Evolutionary conservation across 2,113 vertebrate species (phyloP).

Genomic region (Dipodomys merriami): DNA sequence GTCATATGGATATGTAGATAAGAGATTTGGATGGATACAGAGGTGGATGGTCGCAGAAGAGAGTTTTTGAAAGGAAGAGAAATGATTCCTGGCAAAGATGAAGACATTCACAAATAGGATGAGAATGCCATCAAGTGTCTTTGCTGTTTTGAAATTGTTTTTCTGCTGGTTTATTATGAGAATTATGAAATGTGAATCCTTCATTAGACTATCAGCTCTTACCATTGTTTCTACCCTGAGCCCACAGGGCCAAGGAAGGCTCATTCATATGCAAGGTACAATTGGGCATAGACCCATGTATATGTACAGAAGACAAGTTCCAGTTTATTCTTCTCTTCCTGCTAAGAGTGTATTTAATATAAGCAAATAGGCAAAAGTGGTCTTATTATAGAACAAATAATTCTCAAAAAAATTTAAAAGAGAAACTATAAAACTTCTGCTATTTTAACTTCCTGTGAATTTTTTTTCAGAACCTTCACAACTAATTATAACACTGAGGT

Average conservation of each 20-base stretch:
- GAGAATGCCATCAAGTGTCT: background rate
- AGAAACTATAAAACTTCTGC: background rate
- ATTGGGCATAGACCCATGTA: background rate
- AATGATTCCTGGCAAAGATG: background rate
- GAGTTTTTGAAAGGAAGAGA: conserved; percentile 26
- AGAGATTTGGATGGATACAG: background rate
- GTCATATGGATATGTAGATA: too few relatives aligned
- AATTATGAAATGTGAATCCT: background rate
- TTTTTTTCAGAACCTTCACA: conserved; percentile 20
- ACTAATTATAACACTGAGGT: background rate
- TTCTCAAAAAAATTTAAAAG: too few relatives aligned
- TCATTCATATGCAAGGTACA: background rate
- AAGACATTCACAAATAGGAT: background rate
- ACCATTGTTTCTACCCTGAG: background rate
- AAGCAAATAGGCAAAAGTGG: background rate
- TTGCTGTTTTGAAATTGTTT: background rate
- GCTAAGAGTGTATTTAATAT: background rate
- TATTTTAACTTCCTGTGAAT: background rate
- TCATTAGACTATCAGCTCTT: background rate
- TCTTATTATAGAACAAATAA: background rate
- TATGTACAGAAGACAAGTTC: background rate
- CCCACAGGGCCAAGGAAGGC: background rate
- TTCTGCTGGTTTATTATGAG: background rate
- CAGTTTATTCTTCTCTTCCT: conserved; percentile 15
- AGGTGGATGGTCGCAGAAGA: background rate